Evolutionary conservation across 2,888 invertebrate genomes (phyloP), one percentile per base, ranked within the genome.

Genomic region (Melinopterus prodromus): DNA sequence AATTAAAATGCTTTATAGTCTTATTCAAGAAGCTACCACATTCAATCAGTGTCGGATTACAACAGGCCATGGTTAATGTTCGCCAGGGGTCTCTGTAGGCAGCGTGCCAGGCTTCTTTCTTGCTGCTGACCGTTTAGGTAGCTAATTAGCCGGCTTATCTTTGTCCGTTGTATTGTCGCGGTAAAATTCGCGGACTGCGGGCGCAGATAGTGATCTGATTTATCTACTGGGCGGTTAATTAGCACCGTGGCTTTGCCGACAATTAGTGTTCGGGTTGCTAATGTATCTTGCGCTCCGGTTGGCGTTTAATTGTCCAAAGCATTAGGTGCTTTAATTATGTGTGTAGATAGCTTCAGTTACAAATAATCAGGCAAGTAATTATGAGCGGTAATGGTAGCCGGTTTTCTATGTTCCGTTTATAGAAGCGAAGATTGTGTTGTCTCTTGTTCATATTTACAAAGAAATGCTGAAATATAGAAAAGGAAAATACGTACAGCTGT

Each of bases 71-170:
- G 26, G 26, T 26, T 26, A 26, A 26, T 26, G 53, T 53, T 53
- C 53, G 5, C 53, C 53, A 53, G 53, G 1, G 53, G 53, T 53
- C 53, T 53, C 7, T 53, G 53, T 12, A 53, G 53, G 53, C 53
- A 53, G 53, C 53, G 12, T 12, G 53, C 53, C 53, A 12, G 9
- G 12, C 5, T 53, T 53, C 53, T 53, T 53, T 53, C 53, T 53
- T 53, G 53, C 53, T 12, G 53, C 53, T 12, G 53, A 53, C 53
- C 53, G 53, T 53, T 53, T 53, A 53, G 53, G 53, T 53, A 53
- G 53, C 53, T 53, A 53, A 53, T 53, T 53, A 53, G 53, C 53
- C 53, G 53, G 53, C 53, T 53, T 53, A 53, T 53, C 53, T 53
- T 12, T 7, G 53, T 12, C 53, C 53, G 53, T 53, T 53, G 53